Base-by-base conservation (phyloP, 2,888 invertebrate species). In the Campaea margaritaria region DNA sequence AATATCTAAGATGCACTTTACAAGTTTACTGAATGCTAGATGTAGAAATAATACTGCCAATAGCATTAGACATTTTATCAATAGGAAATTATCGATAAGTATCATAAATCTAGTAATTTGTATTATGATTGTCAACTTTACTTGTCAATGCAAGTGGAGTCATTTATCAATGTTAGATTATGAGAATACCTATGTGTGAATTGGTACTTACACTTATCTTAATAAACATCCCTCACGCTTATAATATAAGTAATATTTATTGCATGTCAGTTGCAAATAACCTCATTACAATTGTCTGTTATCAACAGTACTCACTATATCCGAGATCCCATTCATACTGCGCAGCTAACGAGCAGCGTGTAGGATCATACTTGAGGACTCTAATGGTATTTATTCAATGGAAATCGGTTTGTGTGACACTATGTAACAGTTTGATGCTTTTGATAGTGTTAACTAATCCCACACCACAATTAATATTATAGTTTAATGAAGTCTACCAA, bases 271-370 rank as follows among this genome's bases (percentile, higher is more conserved):
- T 68, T 65, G 69, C 68, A 51, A 68, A 42, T 74, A 74, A 74
- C 52, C 45, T 71, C 68, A 70, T 69, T 68, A 68, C 69, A 72
- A 76, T 62, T 79, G 57, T 82, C 64, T 80, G 68, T 84, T 81
- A 83, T 87, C 79, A 74, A 77, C 91, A 91, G 91, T 86, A 86
- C 75, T 82, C 90, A 72, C 81, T 88, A 69, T 92, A 82, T 81
- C 92, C 93, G 67, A 86, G 93, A 84, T 81, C 86, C 74, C 88
- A 90, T 87, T 89, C 91, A 69, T 92, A 92, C 86, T 87, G 85
- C 73, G 91, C 91, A 52, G 91, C 91, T 81, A 87, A 81, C 73
- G 92, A 93, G 73, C 91, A 89, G 68, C 87, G 89, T 56, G 85
- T 93, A 83, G 91, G 91, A 81, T 88, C 90, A 73, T 89, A 91